Conservation (phyloP, 2,888 invertebrate species). For the Plutella xylostella region DNA sequence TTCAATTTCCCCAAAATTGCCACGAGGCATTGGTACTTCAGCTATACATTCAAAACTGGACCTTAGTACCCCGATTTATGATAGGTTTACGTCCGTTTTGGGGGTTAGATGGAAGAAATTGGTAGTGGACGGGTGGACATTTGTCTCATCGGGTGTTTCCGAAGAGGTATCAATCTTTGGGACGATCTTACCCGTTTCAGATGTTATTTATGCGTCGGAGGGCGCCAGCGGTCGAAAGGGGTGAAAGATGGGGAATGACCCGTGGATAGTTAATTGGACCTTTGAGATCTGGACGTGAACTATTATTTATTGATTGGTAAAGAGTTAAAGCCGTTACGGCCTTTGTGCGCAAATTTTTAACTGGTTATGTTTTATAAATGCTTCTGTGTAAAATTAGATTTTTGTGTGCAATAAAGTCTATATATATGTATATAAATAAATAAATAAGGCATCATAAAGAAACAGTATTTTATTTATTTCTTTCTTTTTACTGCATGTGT, state of each 20-base stretch:
- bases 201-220: not conserved
- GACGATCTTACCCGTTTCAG: slow-evolving; percentile 24
- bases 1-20: slow-evolving; percentile 53
- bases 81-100: not conserved
- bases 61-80: not conserved
- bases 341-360: too few relatives aligned
- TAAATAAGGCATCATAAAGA: too few relatives aligned
- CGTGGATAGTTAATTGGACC: too few relatives aligned
- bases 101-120: slow-evolving; percentile 29
- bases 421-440: too few relatives aligned
- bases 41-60: slow-evolving; percentile 13
- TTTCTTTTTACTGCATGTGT: too few relatives aligned
- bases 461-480: too few relatives aligned
- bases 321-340: too few relatives aligned
- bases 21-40: slow-evolving; percentile 54
- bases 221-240: not conserved
- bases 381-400: too few relatives aligned
- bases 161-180: slow-evolving; percentile 56
- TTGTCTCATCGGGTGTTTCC: slow-evolving; percentile 50
- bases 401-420: too few relatives aligned
- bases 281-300: too few relatives aligned
- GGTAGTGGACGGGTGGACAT: slow-evolving; percentile 44
- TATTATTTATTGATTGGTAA: too few relatives aligned
- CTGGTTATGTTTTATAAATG: too few relatives aligned
- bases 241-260: not conserved